Evolutionary conservation across 2,888 invertebrate genomes (phyloP).

Genomic region (Ophioninae sp.): DNA sequence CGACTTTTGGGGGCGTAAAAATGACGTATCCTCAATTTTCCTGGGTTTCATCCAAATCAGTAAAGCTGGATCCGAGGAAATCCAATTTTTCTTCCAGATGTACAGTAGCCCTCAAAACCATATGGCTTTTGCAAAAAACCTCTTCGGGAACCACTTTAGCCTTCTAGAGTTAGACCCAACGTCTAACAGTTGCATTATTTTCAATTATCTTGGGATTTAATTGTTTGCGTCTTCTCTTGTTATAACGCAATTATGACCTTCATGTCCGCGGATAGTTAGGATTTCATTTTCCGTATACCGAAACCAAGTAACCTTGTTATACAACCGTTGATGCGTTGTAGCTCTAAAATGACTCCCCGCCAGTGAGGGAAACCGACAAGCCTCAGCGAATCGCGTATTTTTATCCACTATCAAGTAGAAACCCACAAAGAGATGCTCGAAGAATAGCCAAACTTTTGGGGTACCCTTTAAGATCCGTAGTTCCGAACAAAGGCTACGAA

Average conservation of each 20-base stretch:
- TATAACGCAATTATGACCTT: too few species aligned
- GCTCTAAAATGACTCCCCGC: too few species aligned
- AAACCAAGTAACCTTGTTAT: not conserved
- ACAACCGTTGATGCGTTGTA: not conserved
- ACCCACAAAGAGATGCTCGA: not conserved
- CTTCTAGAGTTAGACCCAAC: not conserved
- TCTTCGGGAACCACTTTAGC: not conserved
- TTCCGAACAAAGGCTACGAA: not conserved
- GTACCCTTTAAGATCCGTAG: not conserved
- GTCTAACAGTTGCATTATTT: not conserved
- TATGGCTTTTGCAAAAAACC: not conserved
- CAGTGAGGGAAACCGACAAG: not conserved
- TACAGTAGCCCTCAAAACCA: not conserved
- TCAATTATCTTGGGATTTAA: not conserved
- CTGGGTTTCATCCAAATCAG: not conserved
- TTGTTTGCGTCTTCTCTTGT: not conserved
- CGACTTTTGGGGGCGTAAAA: not conserved
- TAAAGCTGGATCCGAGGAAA: not conserved
- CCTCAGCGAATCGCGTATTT: not conserved
- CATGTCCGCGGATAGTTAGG: not conserved
- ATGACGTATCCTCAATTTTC: not conserved
- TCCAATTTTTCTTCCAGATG: not conserved
- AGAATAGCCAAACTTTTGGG: not conserved
- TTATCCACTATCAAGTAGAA: not conserved
- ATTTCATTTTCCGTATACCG: not conserved